Evolutionary conservation across 1,140 invertebrate genomes (phyloP).

Genomic region (Plectrocnemia conspersa): DNA sequence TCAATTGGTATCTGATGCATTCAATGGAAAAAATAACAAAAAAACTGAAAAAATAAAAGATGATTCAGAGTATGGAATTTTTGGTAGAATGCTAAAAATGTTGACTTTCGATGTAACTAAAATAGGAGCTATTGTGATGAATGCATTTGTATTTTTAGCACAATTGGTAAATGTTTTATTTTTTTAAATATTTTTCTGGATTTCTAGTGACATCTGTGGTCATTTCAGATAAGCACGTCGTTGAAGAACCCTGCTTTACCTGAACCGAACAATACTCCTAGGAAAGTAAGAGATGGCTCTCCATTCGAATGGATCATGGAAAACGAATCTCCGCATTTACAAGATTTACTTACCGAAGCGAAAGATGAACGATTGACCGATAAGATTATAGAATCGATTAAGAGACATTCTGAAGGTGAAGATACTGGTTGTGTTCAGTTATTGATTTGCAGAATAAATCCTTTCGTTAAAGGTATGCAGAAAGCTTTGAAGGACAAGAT

Average conservation of each 20-base stretch:
- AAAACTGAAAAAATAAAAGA: constrained; percentile 21
- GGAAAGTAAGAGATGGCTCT: constrained; percentile 38
- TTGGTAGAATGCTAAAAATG: constrained; percentile 64
- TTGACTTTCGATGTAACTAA: constrained; percentile 69
- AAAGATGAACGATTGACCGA: constrained; percentile 59
- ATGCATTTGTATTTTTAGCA: constrained; percentile 75
- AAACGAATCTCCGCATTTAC: constrained; percentile 49
- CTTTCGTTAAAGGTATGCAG: constrained; percentile 71
- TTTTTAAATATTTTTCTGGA: not conserved
- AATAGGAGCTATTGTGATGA: constrained; percentile 71
- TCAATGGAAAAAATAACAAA: constrained; percentile 36
- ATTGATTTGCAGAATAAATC: constrained; percentile 70
- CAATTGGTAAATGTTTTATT: constrained; percentile 61
- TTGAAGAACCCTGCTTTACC: constrained; percentile 36
- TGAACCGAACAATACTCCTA: constrained; percentile 35
- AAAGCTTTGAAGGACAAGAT: constrained; percentile 47
- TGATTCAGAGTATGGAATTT: constrained; percentile 40
- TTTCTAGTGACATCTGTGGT: constrained; percentile 17
- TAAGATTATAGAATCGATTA: constrained; percentile 56
- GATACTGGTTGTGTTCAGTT: constrained; percentile 66
- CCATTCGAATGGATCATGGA: constrained; percentile 51
- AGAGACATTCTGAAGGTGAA: constrained; percentile 49
- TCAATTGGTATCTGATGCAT: constrained; percentile 49
- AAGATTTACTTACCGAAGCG: constrained; percentile 53
- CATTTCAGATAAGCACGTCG: constrained; percentile 52